These are phyloP conservation scores for Caenorhabditis remanei DNA, from an alignment of 1,140 invertebrate species.

Conservation along the genomic window DNA sequence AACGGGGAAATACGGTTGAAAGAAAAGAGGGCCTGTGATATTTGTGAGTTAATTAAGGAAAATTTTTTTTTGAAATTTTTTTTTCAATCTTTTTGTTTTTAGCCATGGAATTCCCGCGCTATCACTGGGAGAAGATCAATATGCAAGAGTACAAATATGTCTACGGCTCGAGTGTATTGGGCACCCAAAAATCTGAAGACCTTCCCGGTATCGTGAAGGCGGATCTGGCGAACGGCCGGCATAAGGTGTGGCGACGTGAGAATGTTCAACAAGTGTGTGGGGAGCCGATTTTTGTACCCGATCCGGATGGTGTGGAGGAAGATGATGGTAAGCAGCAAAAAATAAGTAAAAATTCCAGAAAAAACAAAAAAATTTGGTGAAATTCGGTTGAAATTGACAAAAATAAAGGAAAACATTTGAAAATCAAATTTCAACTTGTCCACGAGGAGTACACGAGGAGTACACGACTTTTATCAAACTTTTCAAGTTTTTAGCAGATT, in stretches of 20 bases:
- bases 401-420: neutral
- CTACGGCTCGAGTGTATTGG: constrained; percentile 60
- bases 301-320: constrained; percentile 71
- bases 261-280: constrained; percentile 70
- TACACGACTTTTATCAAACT: too few relatives aligned
- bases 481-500: too few relatives aligned
- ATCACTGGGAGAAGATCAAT: constrained; percentile 65
- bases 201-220: constrained; percentile 64
- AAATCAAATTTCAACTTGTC: neutral
- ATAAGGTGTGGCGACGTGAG: constrained; percentile 66
- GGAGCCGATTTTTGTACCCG: constrained; percentile 74
- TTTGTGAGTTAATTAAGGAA: constrained; percentile 50
- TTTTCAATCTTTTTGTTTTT: neutral
- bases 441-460: too few relatives aligned
- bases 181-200: constrained; percentile 36
- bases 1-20: constrained; percentile 54
- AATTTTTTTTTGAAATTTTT: neutral
- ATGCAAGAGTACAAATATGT: constrained; percentile 63
- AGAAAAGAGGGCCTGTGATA: constrained; percentile 59
- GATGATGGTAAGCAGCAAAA: constrained; percentile 71
- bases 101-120: constrained; percentile 65
- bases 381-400: too few relatives aligned
- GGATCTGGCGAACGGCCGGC: constrained; percentile 36
- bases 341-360: neutral
- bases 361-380: neutral